Evolutionary conservation across 2,113 vertebrate genomes (phyloP), one percentile per base, ranked within the genome.

Genomic region (Promerops cafer): DNA sequence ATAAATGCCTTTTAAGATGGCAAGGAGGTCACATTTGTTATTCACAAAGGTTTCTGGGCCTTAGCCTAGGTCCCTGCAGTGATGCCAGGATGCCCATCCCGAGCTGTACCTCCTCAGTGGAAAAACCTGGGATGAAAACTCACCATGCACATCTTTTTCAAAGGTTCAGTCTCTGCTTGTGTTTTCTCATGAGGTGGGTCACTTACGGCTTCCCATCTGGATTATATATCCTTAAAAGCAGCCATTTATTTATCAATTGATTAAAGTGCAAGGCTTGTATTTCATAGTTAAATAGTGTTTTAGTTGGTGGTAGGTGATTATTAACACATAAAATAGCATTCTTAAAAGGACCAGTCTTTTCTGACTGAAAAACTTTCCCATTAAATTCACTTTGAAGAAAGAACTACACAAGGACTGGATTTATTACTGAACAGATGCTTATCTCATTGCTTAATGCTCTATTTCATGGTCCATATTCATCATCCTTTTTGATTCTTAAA

Each of bases 361-460:
- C 54, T 45, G 61, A 60, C 45, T 57, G 35, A 23, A 72, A 87
- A 71, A 42, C 52, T 66, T 96, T 44, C 15, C 33, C 24, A n/a
- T 95, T 91, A 94, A 93, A 94, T 83, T 95, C 45, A n/a, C 59
- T 92, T 92, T 87, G 70, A 76, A 66, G 74, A 66, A 45, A 75
- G 64, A 94, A 57, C 42, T 6, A 1, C 56, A 82, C 69, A 81
- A 77, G 91, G 70, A 60, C 56, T 49, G 59, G 61, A 92, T 79
- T 89, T 93, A 79, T 94, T 96, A 63, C 86, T 80, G 57, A 97
- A 89, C 96, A 97, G 96, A 96, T 97, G 97, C 42, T 97, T 82
- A 83, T 92, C 87, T 93, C 59, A 69, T 95, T 92, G 87, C 65
- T 95, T 89, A 96, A 92, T 97, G 89, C 86, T 97, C 95, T 95